Evolutionary conservation across 1,140 invertebrate genomes (phyloP).

Genomic region (Cyphomyrmex costatus): DNA sequence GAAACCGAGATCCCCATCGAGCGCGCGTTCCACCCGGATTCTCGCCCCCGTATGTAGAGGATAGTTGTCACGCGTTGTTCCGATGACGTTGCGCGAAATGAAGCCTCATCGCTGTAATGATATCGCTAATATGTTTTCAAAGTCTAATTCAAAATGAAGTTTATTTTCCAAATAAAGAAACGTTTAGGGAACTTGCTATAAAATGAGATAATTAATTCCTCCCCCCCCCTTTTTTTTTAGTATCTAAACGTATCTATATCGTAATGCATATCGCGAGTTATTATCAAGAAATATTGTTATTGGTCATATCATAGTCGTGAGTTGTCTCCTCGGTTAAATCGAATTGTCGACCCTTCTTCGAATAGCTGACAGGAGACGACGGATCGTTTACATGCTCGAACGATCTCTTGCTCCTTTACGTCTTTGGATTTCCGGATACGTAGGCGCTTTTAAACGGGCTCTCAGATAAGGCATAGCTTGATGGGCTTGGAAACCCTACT

Average conservation of each 20-base stretch:
- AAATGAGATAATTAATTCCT: neutral
- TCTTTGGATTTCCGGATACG: conserved; percentile 70
- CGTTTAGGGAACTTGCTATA: neutral
- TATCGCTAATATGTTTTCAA: neutral
- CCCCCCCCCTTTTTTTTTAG: too few species aligned
- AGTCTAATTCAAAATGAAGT: neutral
- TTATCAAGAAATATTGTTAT: conserved; percentile 7
- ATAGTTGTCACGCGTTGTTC: conserved; percentile 36
- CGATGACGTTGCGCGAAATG: conserved; percentile 12
- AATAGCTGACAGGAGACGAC: conserved; percentile 37
- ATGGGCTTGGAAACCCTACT: conserved; percentile 71
- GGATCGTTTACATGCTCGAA: conserved; percentile 72
- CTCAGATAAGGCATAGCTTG: conserved; percentile 70
- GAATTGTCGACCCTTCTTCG: neutral
- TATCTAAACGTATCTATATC: neutral
- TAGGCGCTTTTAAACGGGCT: conserved; percentile 76
- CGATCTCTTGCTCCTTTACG: conserved; percentile 69
- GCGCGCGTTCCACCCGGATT: conserved; percentile 49
- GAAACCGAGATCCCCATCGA: conserved; percentile 70
- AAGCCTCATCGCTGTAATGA: neutral
- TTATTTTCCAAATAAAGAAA: neutral
- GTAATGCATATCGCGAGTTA: neutral
- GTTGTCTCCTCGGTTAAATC: conserved; percentile 12
- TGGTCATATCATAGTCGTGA: neutral
- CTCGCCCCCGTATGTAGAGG: conserved; percentile 29